A percentile compares a stretch with the other conserved stretches of the same genome.
phyloP scores from a whole-genome alignment of 2,113 vertebrate species.

The Pavo muticus region DNA sequence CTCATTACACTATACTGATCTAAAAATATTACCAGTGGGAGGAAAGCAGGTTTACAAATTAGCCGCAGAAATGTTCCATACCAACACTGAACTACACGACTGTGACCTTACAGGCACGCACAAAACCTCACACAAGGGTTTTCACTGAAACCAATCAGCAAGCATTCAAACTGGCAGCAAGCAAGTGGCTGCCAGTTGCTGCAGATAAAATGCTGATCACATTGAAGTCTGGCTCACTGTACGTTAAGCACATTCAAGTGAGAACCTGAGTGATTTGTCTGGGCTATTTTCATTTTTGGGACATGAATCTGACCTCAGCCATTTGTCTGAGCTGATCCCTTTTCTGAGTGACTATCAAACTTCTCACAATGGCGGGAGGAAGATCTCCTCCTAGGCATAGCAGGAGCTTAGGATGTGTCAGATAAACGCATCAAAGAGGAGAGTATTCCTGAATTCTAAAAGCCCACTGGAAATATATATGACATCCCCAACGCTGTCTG shows the following conservation, averaged over 20 bases:
- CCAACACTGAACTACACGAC: background rate
- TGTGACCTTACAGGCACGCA: rapidly evolving
- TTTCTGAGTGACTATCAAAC: background rate
- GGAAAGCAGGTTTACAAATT: background rate
- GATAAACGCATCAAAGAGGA: conserved; percentile 45
- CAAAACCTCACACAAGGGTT: background rate
- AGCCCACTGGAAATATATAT: conserved; percentile 35
- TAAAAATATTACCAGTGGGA: background rate
- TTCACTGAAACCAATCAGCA: background rate
- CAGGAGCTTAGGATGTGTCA: conserved; percentile 23
- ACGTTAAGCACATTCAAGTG: background rate
- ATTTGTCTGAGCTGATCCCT: background rate
- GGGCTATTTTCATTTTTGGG: background rate
- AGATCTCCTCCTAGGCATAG: background rate
- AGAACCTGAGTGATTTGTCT: background rate
- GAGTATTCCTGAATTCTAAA: conserved; percentile 18
- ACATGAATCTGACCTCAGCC: background rate
- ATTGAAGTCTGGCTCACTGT: background rate
- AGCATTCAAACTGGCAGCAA: background rate
- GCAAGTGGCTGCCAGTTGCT: background rate
- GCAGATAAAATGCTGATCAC: background rate
- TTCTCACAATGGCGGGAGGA: background rate
- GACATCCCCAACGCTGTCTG: conserved; percentile 32
- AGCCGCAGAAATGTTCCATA: background rate
- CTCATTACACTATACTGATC: background rate